A percentile compares a stretch with the other conserved stretches of the same genome.
Conservation (phyloP, 2,113 vertebrate genomes). For the Emydura subglobosa region DNA sequence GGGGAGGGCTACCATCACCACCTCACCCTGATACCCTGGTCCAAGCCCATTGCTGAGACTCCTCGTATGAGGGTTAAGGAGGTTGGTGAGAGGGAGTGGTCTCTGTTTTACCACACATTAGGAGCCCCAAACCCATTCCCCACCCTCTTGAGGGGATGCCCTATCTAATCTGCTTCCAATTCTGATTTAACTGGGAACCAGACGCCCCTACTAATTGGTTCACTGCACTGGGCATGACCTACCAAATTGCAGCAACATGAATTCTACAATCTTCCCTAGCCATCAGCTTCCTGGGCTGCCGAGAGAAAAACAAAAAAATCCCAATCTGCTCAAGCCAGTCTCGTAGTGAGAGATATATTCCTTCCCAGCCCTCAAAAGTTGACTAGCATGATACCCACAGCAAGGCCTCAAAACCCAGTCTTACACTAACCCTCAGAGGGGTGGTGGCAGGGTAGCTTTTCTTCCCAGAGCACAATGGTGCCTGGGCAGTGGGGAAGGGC, state of each 20-base stretch:
- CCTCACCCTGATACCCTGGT: neutral
- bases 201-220: neutral
- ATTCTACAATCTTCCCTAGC: neutral
- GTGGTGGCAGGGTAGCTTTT: neutral
- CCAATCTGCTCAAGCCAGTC: neutral
- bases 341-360: neutral
- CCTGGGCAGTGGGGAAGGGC: neutral
- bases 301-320: neutral
- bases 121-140: neutral
- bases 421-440: neutral
- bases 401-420: neutral
- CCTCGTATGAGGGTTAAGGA: rapidly evolving
- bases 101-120: neutral
- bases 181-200: neutral
- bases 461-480: neutral
- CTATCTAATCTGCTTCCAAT: neutral
- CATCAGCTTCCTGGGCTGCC: neutral
- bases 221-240: neutral
- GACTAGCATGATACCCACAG: neutral
- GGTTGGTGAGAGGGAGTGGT: neutral
- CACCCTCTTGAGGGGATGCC: neutral
- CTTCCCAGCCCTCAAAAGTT: neutral
- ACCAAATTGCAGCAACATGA: neutral
- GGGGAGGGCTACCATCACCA: neutral
- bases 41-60: neutral